Evolutionary conservation across 2,797 vertebrate species (phyloP), one percentile per base, ranked within the genome.

Genomic region (Sandelia bainsii): DNA sequence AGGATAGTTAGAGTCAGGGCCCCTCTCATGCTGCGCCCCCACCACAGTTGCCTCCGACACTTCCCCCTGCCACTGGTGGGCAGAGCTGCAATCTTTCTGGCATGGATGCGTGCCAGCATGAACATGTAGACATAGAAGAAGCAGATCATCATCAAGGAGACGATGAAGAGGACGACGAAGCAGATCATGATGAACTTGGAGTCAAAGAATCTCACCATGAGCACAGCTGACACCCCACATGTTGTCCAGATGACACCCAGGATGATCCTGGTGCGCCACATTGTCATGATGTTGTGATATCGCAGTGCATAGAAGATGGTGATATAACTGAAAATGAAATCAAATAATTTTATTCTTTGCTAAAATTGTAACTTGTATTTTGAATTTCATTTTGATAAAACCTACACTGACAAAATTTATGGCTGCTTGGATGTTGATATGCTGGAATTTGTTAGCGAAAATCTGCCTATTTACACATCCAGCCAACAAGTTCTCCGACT

Each of bases 51-150:
- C 1, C 19, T 65, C 0, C 45, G 66, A 7, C 60, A 45, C 27
- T 39, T 86, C 13, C 72, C 68, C 3, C 69, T 14, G 0, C 53
- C 45, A 60, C 75, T 80, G 8, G 88, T 90, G 0, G 96, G 93
- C 62, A 97, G 88, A 0, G 95, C 91, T 0, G 95, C 93, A 0
- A 97, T 98, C 84, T 92, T 96, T 66, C 90, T 95, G 64, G 96
- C 94, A 0, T 99, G 98, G 45, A 96, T 91, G 14, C 93, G 96
- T 1, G 97, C 97, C 81, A 98, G 74, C 70, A 98, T 91, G 70
- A 99, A 98, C 96, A 99, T 99, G 81, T 97, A 97, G 44, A 96
- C 72, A 0, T 99, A 99, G 19, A 99, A 96, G 59, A 96, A 95
- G 51, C 97, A 91, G 75, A 97, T 98, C 8, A 96, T 92, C 62